These are phyloP conservation scores for Coreius guichenoti DNA, from an alignment of 2,797 vertebrate genomes.

Conservation along the genomic window DNA sequence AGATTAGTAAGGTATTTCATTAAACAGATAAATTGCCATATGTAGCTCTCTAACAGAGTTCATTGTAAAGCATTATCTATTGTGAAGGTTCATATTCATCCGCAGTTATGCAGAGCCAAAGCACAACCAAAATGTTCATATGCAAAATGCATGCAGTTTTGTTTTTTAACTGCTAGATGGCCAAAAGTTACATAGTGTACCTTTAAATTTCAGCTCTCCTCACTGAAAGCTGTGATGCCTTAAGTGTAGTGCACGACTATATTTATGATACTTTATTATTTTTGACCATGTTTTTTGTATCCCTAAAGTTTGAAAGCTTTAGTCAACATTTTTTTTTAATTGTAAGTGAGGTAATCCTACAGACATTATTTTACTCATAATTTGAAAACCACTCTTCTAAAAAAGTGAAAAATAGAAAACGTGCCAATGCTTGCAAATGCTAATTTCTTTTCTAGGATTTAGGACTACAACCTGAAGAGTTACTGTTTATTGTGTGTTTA, in stretches of 20 bases:
- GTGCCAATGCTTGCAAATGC: not conserved
- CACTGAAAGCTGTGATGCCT: not conserved
- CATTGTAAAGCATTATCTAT: not conserved
- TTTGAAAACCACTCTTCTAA: not conserved
- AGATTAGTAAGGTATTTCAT: not conserved
- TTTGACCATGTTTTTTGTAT: not conserved
- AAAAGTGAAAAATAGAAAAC: not conserved
- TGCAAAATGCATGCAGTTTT: not conserved
- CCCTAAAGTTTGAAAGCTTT: not conserved
- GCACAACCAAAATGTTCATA: not conserved
- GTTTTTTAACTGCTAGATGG: not conserved
- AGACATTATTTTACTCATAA: not conserved
- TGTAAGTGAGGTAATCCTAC: not conserved
- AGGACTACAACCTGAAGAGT: not conserved
- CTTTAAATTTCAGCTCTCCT: not conserved
- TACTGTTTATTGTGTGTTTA: not conserved
- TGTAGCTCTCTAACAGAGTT: not conserved
- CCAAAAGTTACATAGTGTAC: not conserved
- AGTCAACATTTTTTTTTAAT: not conserved
- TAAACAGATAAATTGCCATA: not conserved
- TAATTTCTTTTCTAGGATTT: not conserved
- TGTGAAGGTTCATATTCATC: not conserved
- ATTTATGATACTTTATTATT: conserved; percentile 6
- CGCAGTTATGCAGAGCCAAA: not conserved
- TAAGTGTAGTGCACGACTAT: not conserved